phyloP scores from a whole-genome alignment of 2,797 vertebrate species.

The Darevskia nairensis region DNA sequence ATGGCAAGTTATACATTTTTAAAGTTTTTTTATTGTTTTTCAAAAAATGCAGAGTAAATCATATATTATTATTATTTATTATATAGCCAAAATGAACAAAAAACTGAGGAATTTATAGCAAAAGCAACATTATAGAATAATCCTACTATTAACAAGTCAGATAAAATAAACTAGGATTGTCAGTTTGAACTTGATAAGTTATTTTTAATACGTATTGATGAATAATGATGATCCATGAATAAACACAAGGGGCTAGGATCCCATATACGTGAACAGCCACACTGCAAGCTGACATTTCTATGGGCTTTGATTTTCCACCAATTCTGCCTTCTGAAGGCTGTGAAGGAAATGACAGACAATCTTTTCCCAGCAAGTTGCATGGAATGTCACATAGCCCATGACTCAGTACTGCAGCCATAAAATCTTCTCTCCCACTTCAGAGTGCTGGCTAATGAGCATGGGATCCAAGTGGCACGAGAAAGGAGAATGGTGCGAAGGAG shows the following conservation, averaged over 20 bases:
- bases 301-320: background rate
- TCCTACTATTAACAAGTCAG: too few relatives aligned
- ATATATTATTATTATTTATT: too few relatives aligned
- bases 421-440: background rate
- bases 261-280: background rate
- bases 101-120: too few relatives aligned
- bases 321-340: background rate
- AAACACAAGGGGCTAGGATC: background rate
- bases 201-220: too few relatives aligned
- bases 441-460: background rate
- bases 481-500: background rate
- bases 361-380: background rate
- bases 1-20: too few relatives aligned
- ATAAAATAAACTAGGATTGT: too few relatives aligned
- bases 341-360: accelerated
- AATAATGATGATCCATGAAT: background rate
- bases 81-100: too few relatives aligned
- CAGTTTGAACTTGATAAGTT: too few relatives aligned
- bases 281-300: background rate
- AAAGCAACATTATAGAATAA: too few relatives aligned
- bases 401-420: background rate
- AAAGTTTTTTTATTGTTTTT: too few relatives aligned
- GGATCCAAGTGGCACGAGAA: background rate
- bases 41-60: too few relatives aligned
- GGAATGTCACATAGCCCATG: accelerated